Percentiles rank a stretch among this genome's conserved stretches.
phyloP scores from a whole-genome alignment of 2,113 vertebrate genomes.

The Donacobius atricapilla region DNA sequence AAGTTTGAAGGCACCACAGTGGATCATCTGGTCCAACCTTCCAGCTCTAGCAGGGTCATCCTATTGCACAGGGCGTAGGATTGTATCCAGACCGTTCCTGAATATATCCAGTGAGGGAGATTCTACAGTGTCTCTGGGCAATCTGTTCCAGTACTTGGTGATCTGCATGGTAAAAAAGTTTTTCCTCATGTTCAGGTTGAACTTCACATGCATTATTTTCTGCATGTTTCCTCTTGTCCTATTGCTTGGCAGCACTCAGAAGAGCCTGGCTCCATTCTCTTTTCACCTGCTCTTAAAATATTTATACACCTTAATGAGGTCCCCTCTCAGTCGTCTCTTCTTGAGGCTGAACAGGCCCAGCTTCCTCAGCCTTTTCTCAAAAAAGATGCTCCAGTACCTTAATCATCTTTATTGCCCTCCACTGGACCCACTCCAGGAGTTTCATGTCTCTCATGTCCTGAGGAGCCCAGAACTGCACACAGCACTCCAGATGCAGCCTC shows the following conservation, averaged over 20 bases:
- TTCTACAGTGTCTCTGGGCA: not conserved
- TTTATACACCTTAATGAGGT: not conserved
- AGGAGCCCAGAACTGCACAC: not conserved
- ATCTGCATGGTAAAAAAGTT: too few species aligned
- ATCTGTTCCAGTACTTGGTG: not conserved
- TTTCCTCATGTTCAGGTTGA: not conserved
- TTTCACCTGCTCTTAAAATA: not conserved
- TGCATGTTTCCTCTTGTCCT: not conserved
- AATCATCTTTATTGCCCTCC: not conserved
- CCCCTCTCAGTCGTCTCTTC: fast-evolving
- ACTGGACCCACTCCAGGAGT: not conserved
- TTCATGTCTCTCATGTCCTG: not conserved
- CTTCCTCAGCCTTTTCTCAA: not conserved
- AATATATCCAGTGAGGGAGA: not conserved
- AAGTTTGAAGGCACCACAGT: not conserved
- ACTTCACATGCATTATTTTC: not conserved
- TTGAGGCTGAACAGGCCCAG: not conserved
- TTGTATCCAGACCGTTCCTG: not conserved
- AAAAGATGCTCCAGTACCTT: not conserved
- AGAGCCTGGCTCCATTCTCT: not conserved
- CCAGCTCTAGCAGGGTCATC: not conserved
- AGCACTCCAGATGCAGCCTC: not conserved
- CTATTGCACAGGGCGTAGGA: not conserved
- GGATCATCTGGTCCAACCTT: not conserved
- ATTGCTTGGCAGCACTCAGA: not conserved